Conservation (phyloP, 2,113 vertebrate genomes). For the Eptesicus fuscus region DNA sequence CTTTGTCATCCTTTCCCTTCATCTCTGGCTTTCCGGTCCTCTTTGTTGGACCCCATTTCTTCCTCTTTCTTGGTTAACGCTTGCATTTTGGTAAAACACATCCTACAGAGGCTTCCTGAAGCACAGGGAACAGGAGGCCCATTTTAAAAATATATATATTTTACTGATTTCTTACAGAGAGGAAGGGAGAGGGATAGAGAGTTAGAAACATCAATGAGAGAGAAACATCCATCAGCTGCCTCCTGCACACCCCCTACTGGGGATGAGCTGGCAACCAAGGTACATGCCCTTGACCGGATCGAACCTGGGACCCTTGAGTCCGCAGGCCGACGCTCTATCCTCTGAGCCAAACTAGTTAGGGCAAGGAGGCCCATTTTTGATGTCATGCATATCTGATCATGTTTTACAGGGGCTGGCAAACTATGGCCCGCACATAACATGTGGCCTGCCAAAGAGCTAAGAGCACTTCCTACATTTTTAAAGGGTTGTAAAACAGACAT, state of each 20-base stretch:
- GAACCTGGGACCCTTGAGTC: too few species aligned
- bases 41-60: neutral
- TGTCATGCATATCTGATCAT: neutral
- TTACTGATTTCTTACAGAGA: too few species aligned
- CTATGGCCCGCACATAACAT: neutral
- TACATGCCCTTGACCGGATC: too few species aligned
- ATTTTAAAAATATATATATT: too few species aligned
- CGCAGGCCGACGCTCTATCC: too few species aligned
- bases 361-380: neutral
- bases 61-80: neutral
- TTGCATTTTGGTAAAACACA: neutral
- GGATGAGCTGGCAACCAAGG: too few species aligned
- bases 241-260: too few species aligned
- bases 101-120: neutral
- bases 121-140: neutral
- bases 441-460: neutral
- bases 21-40: neutral
- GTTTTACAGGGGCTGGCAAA: neutral
- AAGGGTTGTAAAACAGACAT: neutral
- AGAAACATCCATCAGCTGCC: too few species aligned
- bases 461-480: neutral
- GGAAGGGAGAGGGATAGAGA: too few species aligned
- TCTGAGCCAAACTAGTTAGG: too few species aligned
- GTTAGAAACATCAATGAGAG: too few species aligned
- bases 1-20: neutral